Conservation (phyloP, 2,888 invertebrate genomes). For the Scaptomyza flava region DNA sequence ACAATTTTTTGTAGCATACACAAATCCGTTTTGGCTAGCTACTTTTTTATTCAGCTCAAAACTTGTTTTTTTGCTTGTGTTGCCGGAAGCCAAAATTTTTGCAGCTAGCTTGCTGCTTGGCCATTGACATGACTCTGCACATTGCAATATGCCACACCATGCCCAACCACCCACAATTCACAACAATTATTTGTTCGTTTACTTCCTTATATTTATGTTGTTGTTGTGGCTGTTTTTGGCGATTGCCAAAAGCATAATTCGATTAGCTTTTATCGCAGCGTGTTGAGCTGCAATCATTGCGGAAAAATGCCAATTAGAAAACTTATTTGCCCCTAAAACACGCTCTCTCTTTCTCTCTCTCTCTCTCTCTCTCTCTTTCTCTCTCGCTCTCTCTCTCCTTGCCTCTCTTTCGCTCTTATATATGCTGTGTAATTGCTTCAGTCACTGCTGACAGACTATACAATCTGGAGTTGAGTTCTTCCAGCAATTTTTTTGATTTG, state of each 20-base stretch:
- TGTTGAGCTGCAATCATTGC: constrained; percentile 73
- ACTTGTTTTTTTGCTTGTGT: constrained; percentile 18
- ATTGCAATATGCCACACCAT: constrained; percentile 28
- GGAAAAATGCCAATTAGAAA: constrained; percentile 76
- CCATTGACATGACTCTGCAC: constrained; percentile 67
- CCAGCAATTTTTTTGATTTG: constrained; percentile 39
- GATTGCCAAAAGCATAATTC: constrained; percentile 74
- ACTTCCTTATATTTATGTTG: constrained; percentile 5
- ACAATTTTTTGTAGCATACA: constrained; percentile 61
- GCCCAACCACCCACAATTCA: neutral
- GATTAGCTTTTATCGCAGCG: constrained; percentile 77
- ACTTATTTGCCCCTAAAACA: constrained; percentile 33
- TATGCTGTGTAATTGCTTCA: constrained; percentile 23
- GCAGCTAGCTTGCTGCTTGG: constrained; percentile 27
- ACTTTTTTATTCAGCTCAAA: constrained; percentile 22
- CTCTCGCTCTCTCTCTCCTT: neutral
- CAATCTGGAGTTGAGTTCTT: constrained; percentile 19
- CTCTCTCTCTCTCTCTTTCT: neutral
- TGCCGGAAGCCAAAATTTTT: constrained; percentile 54
- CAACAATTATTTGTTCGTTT: constrained; percentile 51
- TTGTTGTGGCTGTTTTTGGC: constrained; percentile 47
- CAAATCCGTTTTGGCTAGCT: constrained; percentile 57
- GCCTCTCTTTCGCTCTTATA: neutral
- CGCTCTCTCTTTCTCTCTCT: neutral
- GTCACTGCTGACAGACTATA: constrained; percentile 22